These are phyloP conservation scores for Petrosia ficiformis DNA, from an alignment of 37 sponge, comb jelly and placozoan species.

Conservation along the genomic window DNA sequence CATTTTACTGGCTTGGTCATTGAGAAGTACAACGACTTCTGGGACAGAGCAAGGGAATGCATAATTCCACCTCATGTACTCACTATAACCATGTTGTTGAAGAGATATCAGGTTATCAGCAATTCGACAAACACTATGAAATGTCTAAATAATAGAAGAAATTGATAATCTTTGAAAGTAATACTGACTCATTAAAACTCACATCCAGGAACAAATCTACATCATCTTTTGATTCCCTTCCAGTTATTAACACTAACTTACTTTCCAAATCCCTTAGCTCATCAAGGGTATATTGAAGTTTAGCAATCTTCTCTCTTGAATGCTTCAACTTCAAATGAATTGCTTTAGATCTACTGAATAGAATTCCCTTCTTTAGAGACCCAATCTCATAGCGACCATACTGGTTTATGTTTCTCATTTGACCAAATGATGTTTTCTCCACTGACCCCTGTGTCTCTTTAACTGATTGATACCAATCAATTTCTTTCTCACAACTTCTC, in stretches of 20 bases:
- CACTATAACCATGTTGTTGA: constrained; percentile 26
- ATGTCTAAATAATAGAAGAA: constrained; percentile 3
- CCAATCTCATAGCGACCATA: no score
- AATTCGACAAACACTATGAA: constrained; percentile 36
- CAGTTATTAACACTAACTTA: no score
- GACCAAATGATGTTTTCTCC: no score
- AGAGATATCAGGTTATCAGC: constrained; percentile 32
- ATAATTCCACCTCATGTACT: constrained; percentile 35
- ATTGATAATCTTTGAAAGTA: no score
- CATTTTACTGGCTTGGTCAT: constrained; percentile 24
- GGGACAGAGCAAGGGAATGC: constrained; percentile 15
- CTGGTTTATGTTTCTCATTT: no score
- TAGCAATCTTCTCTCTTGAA: constrained; percentile 11
- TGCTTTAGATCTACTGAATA: no score
- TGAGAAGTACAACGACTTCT: constrained; percentile 12
- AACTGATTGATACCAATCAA: no score
- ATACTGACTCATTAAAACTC: not conserved
- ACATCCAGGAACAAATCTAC: constrained; percentile 44
- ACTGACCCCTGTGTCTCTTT: no score
- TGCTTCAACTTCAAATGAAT: constrained; percentile 10
- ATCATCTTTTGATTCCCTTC: constrained; percentile 31
- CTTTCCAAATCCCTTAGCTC: no score
- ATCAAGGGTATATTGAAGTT: constrained; percentile 38
- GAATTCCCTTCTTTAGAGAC: not conserved
- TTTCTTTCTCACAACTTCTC: no score